These are phyloP conservation scores for Labeo calbasu DNA, from an alignment of 2,797 vertebrate genomes.

Conservation along the genomic window DNA sequence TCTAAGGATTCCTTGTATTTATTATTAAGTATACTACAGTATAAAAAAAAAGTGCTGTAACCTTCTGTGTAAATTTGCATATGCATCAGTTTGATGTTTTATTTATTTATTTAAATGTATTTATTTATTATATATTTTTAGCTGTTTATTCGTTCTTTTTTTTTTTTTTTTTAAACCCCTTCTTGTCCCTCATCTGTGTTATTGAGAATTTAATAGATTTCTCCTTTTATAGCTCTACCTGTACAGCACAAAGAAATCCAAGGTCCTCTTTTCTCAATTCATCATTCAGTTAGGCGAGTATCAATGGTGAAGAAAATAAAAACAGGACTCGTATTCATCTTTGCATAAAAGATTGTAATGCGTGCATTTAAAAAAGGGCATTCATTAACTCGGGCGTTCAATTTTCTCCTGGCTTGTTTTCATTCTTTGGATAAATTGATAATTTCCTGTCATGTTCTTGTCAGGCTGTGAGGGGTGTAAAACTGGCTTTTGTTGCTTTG, in stretches of 20 bases:
- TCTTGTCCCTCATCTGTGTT: conserved; percentile 8
- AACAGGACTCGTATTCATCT: background rate
- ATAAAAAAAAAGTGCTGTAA: background rate
- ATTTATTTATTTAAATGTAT: background rate
- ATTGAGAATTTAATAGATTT: conserved; percentile 41
- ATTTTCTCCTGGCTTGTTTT: conserved; percentile 21
- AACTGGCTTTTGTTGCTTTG: conserved; percentile 58
- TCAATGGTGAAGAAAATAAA: background rate
- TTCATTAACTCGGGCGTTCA: background rate
- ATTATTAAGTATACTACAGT: too few species aligned
- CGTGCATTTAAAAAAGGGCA: background rate
- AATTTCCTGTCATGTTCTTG: conserved; percentile 44
- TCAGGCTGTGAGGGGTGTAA: conserved; percentile 50
- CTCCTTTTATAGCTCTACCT: conserved; percentile 8
- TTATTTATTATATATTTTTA: background rate
- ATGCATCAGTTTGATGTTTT: background rate
- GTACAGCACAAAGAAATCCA: background rate
- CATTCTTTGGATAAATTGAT: conserved; percentile 42
- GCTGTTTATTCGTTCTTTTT: background rate
- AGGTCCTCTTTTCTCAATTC: conserved; percentile 8
- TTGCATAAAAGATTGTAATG: conserved; percentile 18
- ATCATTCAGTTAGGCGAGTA: background rate
- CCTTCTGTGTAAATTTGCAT: background rate
- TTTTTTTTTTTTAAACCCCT: background rate
- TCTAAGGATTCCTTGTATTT: background rate